phyloP scores from a whole-genome alignment of 2,797 vertebrate genomes.

The Eulemur mongoz region DNA sequence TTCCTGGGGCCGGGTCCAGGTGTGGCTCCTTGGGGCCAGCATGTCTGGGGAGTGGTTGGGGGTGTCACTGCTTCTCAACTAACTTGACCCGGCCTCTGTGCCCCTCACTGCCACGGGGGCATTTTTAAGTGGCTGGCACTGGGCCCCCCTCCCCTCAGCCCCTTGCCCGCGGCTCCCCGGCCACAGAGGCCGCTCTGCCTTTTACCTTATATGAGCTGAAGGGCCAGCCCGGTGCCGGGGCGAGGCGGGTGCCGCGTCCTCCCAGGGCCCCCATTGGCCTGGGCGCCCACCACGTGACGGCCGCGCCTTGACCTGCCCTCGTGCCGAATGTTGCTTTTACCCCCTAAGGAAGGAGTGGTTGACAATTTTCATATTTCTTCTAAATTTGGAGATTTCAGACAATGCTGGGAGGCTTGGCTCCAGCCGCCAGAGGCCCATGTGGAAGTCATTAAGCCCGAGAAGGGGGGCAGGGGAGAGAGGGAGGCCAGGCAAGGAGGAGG shows the following conservation, averaged over 20 bases:
- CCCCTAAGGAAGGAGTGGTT: conserved; percentile 93
- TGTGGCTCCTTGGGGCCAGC: conserved; percentile 23
- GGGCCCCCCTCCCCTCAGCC: conserved; percentile 75
- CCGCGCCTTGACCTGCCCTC: conserved; percentile 87
- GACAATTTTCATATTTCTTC: conserved; percentile 98
- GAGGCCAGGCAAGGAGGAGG: conserved; percentile 70
- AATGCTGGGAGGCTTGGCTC: conserved; percentile 91
- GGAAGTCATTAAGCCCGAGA: conserved; percentile 90
- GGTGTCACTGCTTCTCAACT: conserved; percentile 58
- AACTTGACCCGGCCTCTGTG: conserved; percentile 63
- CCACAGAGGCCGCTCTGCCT: conserved; percentile 88
- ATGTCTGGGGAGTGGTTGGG: conserved; percentile 24
- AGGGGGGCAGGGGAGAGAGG: conserved; percentile 82
- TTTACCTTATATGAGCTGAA: conserved; percentile 96
- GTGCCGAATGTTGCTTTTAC: conserved; percentile 88
- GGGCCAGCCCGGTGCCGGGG: conserved; percentile 84
- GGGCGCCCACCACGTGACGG: conserved; percentile 83
- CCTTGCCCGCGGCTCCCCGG: conserved; percentile 78
- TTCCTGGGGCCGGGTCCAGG: conserved; percentile 42
- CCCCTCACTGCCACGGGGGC: background rate
- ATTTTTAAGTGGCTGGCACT: conserved; percentile 81
- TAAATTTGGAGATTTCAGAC: conserved; percentile 98
- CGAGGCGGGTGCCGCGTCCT: conserved; percentile 84
- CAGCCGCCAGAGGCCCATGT: conserved; percentile 90
- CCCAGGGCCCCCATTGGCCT: conserved; percentile 88